Conservation (phyloP, 1,140 invertebrate species). For the Monochamus saltuarius region DNA sequence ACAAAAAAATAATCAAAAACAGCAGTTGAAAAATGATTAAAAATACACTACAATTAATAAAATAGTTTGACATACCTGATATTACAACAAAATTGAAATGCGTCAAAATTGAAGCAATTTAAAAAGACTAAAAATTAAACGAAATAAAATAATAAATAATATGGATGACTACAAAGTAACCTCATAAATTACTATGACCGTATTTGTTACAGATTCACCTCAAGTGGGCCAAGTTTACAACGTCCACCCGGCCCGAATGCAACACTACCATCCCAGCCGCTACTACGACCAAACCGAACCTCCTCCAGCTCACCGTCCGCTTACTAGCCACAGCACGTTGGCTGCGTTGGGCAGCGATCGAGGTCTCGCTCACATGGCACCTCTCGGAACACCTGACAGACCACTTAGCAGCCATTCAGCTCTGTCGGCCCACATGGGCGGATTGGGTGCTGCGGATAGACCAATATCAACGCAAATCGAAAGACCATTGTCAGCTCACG, state of each 20-base stretch:
- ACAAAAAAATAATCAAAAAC: no score
- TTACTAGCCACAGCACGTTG: conserved; percentile 53
- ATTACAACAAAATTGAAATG: no score
- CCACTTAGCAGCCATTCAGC: conserved; percentile 43
- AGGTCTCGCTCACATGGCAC: conserved; percentile 51
- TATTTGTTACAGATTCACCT: conserved; percentile 60
- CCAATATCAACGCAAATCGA: conserved; percentile 16
- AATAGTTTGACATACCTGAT: no score
- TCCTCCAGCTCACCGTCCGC: conserved; percentile 63
- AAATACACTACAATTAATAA: no score
- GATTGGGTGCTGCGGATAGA: conserved; percentile 20
- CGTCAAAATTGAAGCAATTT: no score
- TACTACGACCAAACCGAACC: conserved; percentile 55
- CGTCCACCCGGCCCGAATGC: conserved; percentile 24
- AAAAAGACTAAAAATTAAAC: no score
- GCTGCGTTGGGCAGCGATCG: conserved; percentile 45
- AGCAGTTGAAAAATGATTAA: no score
- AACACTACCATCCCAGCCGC: conserved; percentile 30
- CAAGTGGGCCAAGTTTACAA: conserved; percentile 68
- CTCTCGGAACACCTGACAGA: conserved; percentile 46
- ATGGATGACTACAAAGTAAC: no score
- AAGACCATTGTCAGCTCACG: conserved; percentile 25
- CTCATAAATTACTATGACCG: neutral
- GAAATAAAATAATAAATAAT: no score
- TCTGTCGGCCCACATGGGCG: conserved; percentile 32